These are phyloP conservation scores for Piaya cayana DNA, from an alignment of 2,113 vertebrate species.

Conservation along the genomic window DNA sequence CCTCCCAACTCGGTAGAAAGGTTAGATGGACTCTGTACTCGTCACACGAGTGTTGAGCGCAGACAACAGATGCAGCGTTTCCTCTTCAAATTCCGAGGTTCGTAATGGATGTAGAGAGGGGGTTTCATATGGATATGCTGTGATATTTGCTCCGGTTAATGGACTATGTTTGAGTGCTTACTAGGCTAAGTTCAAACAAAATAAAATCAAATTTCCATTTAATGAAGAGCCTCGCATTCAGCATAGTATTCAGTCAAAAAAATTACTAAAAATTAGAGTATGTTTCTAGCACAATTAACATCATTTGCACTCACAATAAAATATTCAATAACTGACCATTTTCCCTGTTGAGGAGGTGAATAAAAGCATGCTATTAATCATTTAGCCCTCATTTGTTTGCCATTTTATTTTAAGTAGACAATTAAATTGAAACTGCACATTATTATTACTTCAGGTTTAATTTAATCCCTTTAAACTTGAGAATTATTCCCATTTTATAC, in stretches of 20 bases:
- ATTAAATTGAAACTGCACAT: constrained; percentile 79
- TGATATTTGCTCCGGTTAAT: constrained; percentile 81
- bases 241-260: constrained; percentile 72
- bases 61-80: constrained; percentile 77
- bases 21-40: constrained; percentile 64
- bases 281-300: constrained; percentile 82
- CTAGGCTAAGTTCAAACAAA: constrained; percentile 86
- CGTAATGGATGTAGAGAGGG: constrained; percentile 70
- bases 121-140: constrained; percentile 65
- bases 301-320: constrained; percentile 80
- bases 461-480: constrained; percentile 80
- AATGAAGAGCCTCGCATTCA: constrained; percentile 83
- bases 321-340: constrained; percentile 86
- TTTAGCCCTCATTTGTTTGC: constrained; percentile 81
- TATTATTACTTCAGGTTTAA: constrained; percentile 82
- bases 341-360: constrained; percentile 80
- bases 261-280: constrained; percentile 85
- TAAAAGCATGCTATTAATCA: constrained; percentile 85
- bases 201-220: constrained; percentile 90
- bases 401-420: constrained; percentile 79
- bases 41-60: constrained; percentile 58
- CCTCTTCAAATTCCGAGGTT: constrained; percentile 78
- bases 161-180: constrained; percentile 82
- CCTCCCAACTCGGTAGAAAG: constrained; percentile 51
- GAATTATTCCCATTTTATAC: constrained; percentile 76